phyloP scores from a whole-genome alignment of 2,797 vertebrate species.

The Eulemur mongoz region DNA sequence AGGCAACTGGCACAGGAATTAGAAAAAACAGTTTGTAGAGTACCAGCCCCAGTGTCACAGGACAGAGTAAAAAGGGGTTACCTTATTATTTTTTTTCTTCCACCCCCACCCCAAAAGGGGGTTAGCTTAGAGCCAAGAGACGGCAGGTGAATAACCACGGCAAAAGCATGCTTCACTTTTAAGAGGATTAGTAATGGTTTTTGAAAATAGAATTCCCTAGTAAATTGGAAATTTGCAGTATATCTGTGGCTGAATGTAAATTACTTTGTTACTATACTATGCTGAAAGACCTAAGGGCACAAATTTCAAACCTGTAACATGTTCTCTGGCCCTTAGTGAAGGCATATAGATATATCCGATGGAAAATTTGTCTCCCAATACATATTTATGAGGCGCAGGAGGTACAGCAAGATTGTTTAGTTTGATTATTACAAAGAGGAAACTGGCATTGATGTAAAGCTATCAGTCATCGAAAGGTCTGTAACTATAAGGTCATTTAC shows the following conservation, averaged over 20 bases:
- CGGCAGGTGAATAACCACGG: neutral
- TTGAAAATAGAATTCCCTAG: constrained; percentile 60
- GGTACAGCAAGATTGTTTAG: constrained; percentile 24
- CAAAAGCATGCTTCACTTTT: constrained; percentile 35
- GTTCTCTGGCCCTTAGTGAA: constrained; percentile 51
- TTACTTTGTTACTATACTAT: constrained; percentile 21
- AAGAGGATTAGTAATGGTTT: constrained; percentile 42
- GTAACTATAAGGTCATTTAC: constrained; percentile 25
- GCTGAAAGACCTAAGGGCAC: constrained; percentile 32
- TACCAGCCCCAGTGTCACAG: neutral
- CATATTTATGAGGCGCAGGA: constrained; percentile 25
- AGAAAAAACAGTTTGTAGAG: neutral
- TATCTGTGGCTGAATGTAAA: constrained; percentile 52
- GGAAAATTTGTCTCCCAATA: constrained; percentile 49
- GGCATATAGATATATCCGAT: constrained; percentile 20
- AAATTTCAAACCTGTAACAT: constrained; percentile 37
- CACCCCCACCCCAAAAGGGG: no score
- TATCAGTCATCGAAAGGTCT: constrained; percentile 31
- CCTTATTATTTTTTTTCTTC: no score
- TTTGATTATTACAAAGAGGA: constrained; percentile 61
- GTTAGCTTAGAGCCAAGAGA: neutral
- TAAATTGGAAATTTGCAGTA: constrained; percentile 45
- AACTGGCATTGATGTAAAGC: constrained; percentile 12
- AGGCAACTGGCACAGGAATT: neutral
- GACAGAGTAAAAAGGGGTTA: neutral